Base-by-base conservation (phyloP, 2,888 invertebrate species). In the Chrysotoxum bicinctum region DNA sequence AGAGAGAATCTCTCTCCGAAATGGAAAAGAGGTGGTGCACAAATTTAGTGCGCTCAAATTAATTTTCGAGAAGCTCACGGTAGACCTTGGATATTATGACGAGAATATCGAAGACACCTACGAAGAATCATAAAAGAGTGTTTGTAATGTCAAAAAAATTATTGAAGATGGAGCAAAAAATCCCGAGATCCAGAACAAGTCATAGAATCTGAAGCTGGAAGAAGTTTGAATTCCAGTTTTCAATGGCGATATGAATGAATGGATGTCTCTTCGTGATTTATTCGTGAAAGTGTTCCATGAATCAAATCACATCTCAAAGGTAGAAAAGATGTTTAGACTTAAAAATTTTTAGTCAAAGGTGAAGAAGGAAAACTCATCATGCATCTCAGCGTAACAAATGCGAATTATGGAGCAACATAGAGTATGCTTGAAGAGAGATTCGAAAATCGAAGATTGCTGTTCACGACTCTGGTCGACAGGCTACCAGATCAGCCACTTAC, bases 221-320 rank as follows among this genome's bases (percentile, higher is more conserved):
- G 54, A 54, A 54, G 30, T 54, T 54, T 2, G 12, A 54, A 54
- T 30, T 12, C 54, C 54, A 54, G 30, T 54, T 3, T 54, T 54
- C n/a, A 12, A 54, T 54, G 54, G 54, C 12, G 30, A 54, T 54
- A 12, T 54, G 8, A 54, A 54, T 7, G 30, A 54, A 30, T 30
- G 54, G 54, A 54, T 54, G 54, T 54, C 54, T 14, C 32, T 54
- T 14, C 54, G 32, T 54, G 54, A 54, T 54, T 54, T 54, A 32
- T 54, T 54, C 30, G 32, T 54, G 50, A 50, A 50, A 50, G 10
- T 50, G 14, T 21, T 50, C 23, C 50, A 50, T 50, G 50, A 23
- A 50, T 21, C 23, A 23, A 50, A 21, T 21, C 23, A 50, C 23
- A 50, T 50, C 50, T 50, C 50, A 23, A 50, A 50, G 23, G 32